These are phyloP conservation scores for Sycophaga agraensis DNA, from an alignment of 1,140 invertebrate genomes.

Conservation along the genomic window DNA sequence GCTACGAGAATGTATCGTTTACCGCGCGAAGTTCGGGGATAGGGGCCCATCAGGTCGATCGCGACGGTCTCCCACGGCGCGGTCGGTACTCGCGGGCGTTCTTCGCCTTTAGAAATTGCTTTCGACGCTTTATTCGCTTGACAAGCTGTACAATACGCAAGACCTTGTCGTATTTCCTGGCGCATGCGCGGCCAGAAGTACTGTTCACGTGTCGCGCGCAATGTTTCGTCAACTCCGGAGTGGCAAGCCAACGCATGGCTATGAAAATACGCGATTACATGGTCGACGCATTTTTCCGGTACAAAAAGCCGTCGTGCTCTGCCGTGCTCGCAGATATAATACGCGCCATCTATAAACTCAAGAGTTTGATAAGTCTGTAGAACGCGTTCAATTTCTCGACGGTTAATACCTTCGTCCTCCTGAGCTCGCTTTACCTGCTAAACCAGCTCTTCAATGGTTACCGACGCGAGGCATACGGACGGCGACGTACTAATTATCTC, in stretches of 20 bases:
- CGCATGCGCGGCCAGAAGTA: constrained; percentile 24
- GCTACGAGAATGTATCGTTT: constrained; percentile 13
- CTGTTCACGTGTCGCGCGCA: constrained; percentile 13
- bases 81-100: not conserved
- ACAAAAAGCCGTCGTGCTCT: not conserved
- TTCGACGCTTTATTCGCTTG: not conserved
- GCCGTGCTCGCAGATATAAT: not conserved
- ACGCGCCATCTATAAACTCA: not conserved
- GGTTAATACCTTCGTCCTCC: not conserved
- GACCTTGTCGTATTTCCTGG: constrained; percentile 6
- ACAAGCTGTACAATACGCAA: not conserved
- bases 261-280: constrained; percentile 29
- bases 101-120: not conserved
- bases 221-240: constrained; percentile 32
- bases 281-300: not conserved
- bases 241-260: constrained; percentile 29
- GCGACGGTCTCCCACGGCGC: not conserved
- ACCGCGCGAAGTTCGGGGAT: not conserved
- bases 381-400: not conserved
- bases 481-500: not conserved
- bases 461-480: no score
- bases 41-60: constrained; percentile 18
- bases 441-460: not conserved
- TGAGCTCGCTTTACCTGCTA: not conserved
- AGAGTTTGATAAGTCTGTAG: not conserved